These are phyloP conservation scores for Apomyelois bistriatella DNA, from an alignment of 2,888 invertebrate genomes.

Conservation along the genomic window DNA sequence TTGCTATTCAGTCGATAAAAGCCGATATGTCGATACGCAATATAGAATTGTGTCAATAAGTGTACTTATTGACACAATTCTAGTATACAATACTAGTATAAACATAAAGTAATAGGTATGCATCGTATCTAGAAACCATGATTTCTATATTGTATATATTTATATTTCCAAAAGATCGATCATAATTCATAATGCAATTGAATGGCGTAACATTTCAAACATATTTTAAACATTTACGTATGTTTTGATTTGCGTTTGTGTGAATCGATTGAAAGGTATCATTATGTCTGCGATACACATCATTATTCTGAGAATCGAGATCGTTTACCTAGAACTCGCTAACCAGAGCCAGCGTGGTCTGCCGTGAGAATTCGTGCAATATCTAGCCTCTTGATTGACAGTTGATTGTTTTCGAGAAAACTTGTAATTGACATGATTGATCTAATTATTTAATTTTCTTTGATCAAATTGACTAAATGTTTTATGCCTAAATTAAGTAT, in stretches of 20 bases:
- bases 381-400: conserved; percentile 43
- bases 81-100: too few relatives aligned
- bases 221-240: not conserved
- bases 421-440: conserved; percentile 29
- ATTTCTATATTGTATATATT: not conserved
- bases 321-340: conserved; percentile 41
- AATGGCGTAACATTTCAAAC: not conserved
- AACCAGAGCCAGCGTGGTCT: conserved; percentile 34
- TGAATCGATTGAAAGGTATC: conserved; percentile 43
- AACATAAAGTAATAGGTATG: not conserved
- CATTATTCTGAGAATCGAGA: conserved; percentile 55
- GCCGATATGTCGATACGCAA: conserved; percentile 17
- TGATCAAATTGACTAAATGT: not conserved
- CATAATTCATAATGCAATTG: not conserved
- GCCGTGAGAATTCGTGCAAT: conserved; percentile 62
- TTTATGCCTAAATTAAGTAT: too few relatives aligned
- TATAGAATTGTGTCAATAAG: conserved; percentile 9
- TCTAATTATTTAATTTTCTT: conserved; percentile 5
- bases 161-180: too few relatives aligned
- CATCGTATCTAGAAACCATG: too few relatives aligned
- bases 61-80: too few relatives aligned
- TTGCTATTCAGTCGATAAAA: conserved; percentile 21
- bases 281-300: conserved; percentile 51
- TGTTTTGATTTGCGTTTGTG: conserved; percentile 36
- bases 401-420: conserved; percentile 34